A percentile compares a stretch with the other conserved stretches of the same genome.
These are phyloP conservation scores for Euwallacea fornicatus DNA, from an alignment of 1,140 invertebrate genomes.

Conservation along the genomic window DNA sequence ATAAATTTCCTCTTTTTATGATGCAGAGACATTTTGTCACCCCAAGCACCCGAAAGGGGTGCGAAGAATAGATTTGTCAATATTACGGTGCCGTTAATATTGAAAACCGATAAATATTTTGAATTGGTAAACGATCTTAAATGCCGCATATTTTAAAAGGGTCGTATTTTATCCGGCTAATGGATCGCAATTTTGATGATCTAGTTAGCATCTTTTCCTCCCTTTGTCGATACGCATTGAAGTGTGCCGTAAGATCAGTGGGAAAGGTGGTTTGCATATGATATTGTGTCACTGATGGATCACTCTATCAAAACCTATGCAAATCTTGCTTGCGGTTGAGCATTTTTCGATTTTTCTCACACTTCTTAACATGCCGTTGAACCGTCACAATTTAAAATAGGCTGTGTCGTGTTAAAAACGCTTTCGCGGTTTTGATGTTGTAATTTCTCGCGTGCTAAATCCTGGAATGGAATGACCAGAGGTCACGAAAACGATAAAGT, in stretches of 20 bases:
- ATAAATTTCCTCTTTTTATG: conserved; percentile 24
- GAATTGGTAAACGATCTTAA: conserved; percentile 40
- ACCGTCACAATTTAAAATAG: too few species aligned
- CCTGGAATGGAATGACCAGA: too few species aligned
- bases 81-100: conserved; percentile 44
- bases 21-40: conserved; percentile 34
- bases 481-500: too few species aligned
- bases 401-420: too few species aligned
- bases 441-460: too few species aligned
- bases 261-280: conserved; percentile 28
- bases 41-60: conserved; percentile 13
- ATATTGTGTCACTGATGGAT: conserved; percentile 17
- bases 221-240: conserved; percentile 24
- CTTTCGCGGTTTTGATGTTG: too few species aligned
- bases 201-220: conserved; percentile 39
- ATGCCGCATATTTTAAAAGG: conserved; percentile 30
- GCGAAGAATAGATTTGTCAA: conserved; percentile 44
- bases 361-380: too few species aligned
- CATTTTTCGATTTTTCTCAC: not conserved
- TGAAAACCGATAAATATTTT: conserved; percentile 47
- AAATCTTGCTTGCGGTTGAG: conserved; percentile 19
- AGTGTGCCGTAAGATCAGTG: conserved; percentile 33
- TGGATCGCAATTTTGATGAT: conserved; percentile 33
- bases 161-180: conserved; percentile 28
- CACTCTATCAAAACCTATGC: conserved; percentile 7